A percentile compares a stretch with the other conserved stretches of the same genome.
phyloP scores from a whole-genome alignment of 2,888 invertebrate genomes.

The Lypha dubia region DNA sequence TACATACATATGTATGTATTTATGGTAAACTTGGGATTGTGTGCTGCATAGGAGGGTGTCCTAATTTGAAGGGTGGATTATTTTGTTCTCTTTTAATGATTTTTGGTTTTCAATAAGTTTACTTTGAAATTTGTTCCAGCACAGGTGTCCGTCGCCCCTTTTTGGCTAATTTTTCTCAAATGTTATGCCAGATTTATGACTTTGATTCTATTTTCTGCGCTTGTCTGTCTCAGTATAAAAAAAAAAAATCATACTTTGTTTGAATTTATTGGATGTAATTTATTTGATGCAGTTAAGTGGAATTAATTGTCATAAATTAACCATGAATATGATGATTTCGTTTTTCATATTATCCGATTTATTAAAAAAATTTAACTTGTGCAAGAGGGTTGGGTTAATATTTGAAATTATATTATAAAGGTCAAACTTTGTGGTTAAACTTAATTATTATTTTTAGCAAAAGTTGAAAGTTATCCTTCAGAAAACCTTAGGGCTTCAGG shows the following conservation, averaged over 20 bases:
- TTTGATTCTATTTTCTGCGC: constrained; percentile 59
- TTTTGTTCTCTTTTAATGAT: constrained; percentile 75
- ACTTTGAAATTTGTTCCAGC: constrained; percentile 66
- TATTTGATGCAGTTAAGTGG: constrained; percentile 63
- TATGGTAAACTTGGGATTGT: not conserved
- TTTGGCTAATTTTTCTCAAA: constrained; percentile 45
- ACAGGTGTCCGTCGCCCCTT: constrained; percentile 69
- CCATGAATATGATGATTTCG: constrained; percentile 65
- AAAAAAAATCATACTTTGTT: too few species aligned
- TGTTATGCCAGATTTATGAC: constrained; percentile 66
- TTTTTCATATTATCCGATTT: constrained; percentile 41
- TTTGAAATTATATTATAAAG: not conserved
- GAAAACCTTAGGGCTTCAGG: too few species aligned
- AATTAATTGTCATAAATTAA: constrained; percentile 67
- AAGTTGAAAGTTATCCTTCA: too few species aligned
- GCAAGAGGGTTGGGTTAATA: not conserved
- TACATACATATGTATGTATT: not conserved
- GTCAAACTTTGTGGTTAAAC: too few species aligned
- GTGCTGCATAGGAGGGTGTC: constrained; percentile 46
- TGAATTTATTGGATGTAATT: constrained; percentile 61
- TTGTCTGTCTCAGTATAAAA: constrained; percentile 29
- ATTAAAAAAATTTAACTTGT: constrained; percentile 12
- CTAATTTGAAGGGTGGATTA: constrained; percentile 82
- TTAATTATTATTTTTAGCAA: too few species aligned
- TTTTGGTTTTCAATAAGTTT: constrained; percentile 71